phyloP scores from a whole-genome alignment of 2,888 invertebrate species.

The Apocheima hispidaria region DNA sequence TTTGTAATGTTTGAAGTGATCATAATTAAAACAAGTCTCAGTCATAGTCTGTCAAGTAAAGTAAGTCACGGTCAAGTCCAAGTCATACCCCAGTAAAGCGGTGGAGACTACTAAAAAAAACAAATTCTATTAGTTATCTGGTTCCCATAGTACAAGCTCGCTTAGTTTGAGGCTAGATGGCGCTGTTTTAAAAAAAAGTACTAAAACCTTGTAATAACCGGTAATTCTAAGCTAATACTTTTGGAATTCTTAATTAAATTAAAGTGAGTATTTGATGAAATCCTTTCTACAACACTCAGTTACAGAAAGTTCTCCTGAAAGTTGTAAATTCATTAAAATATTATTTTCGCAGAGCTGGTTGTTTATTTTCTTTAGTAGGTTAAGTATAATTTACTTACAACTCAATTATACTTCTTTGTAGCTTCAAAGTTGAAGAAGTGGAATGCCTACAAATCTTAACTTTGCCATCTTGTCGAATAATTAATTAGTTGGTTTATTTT shows the following conservation, averaged over 20 bases:
- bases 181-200: no score
- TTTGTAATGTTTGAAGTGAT: no score
- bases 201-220: not conserved
- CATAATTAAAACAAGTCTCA: no score
- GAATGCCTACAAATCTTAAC: constrained; percentile 2
- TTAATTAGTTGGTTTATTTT: not conserved
- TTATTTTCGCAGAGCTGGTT: constrained; percentile 19
- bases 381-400: constrained; percentile 21
- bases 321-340: constrained; percentile 15
- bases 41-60: no score
- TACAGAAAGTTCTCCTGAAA: constrained; percentile 13
- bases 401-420: constrained; percentile 10
- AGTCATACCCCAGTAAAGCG: no score
- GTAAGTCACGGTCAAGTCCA: no score
- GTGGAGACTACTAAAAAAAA: no score
- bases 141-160: no score
- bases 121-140: no score
- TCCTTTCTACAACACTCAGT: constrained; percentile 17
- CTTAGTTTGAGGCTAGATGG: no score
- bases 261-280: constrained; percentile 31
- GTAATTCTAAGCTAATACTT: not conserved
- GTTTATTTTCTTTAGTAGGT: constrained; percentile 13
- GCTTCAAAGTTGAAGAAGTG: not conserved
- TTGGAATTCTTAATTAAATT: constrained; percentile 4
- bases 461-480: not conserved